These are phyloP conservation scores for Tetranychus piercei DNA, from an alignment of 2,888 invertebrate genomes.

Conservation along the genomic window DNA sequence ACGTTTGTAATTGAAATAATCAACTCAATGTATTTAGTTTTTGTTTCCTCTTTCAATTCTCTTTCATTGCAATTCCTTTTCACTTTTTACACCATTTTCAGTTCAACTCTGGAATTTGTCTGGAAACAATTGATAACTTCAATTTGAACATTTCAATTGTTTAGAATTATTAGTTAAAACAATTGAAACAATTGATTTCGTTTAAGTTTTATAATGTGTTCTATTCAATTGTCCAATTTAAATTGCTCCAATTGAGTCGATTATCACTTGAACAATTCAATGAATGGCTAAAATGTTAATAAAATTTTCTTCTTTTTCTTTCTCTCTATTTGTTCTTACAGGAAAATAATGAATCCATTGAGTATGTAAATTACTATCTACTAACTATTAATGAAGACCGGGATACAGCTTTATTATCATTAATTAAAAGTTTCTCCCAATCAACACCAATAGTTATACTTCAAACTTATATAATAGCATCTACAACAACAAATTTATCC, in stretches of 20 bases:
- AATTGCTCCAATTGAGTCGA: background rate
- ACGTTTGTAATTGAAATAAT: no score
- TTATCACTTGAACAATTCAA: background rate
- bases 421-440: slow-evolving; percentile 30
- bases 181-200: background rate
- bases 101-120: no score
- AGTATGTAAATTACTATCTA: slow-evolving; percentile 28
- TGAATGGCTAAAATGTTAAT: background rate
- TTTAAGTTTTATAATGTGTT: no score
- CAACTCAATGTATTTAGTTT: no score
- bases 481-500: slow-evolving; percentile 18
- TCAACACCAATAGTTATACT: slow-evolving; percentile 31
- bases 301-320: background rate
- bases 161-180: background rate
- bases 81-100: no score
- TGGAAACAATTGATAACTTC: no score
- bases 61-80: no score
- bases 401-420: slow-evolving; percentile 29
- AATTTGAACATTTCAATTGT: background rate
- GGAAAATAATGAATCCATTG: slow-evolving; percentile 2
- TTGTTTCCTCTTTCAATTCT: no score
- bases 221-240: background rate
- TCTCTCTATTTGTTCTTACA: background rate
- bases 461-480: slow-evolving; percentile 30
- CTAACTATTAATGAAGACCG: slow-evolving; percentile 30